These are phyloP conservation scores for Standfussiana lucernea DNA, from an alignment of 2,888 invertebrate species.

Conservation along the genomic window DNA sequence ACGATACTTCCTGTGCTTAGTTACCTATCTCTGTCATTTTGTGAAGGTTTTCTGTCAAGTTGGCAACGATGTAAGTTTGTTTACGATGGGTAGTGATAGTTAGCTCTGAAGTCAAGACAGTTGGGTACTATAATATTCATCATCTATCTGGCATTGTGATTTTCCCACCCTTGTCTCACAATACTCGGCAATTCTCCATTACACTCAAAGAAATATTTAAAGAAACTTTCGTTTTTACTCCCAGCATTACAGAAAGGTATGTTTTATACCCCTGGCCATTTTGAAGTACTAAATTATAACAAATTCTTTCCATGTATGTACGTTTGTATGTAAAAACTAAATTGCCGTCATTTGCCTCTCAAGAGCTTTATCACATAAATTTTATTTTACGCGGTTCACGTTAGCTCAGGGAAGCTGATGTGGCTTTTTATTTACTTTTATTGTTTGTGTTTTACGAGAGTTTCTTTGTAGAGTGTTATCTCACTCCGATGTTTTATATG, in stretches of 20 bases:
- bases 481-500: neutral
- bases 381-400: constrained; percentile 9
- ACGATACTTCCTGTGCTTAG: neutral
- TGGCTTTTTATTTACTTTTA: constrained; percentile 13
- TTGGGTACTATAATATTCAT: too few species aligned
- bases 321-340: constrained; percentile 17
- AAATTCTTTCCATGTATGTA: constrained; percentile 6
- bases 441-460: neutral
- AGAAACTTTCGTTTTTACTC: neutral
- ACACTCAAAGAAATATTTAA: neutral
- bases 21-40: constrained; percentile 11
- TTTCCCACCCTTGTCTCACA: neutral
- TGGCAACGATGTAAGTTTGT: neutral
- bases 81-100: neutral
- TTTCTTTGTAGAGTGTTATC: neutral
- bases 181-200: neutral
- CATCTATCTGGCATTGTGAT: neutral
- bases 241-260: neutral
- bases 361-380: constrained; percentile 13
- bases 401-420: constrained; percentile 8
- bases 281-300: neutral
- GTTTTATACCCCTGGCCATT: too few species aligned
- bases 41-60: neutral
- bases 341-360: constrained; percentile 4
- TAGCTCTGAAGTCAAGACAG: neutral